These are phyloP conservation scores for Melieria picta DNA, from an alignment of 2,888 invertebrate genomes.

Conservation along the genomic window DNA sequence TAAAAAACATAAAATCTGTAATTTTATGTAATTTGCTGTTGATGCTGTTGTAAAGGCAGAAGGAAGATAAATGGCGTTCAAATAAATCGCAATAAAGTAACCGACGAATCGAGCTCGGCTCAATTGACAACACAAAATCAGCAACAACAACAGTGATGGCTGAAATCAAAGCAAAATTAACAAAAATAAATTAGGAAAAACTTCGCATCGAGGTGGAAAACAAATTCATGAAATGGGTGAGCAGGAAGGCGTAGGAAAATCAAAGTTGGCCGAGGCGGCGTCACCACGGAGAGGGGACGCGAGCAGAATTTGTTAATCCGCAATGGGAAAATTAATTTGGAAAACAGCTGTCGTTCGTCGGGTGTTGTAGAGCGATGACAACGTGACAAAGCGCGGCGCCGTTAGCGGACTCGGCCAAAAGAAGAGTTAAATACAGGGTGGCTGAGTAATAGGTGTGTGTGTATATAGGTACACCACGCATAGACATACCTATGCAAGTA, in stretches of 20 bases:
- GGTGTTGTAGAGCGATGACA: too few species aligned
- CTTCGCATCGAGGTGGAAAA: slow-evolving; percentile 25
- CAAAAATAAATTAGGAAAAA: background rate
- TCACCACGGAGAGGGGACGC: slow-evolving; percentile 28
- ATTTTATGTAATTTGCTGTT: too few species aligned
- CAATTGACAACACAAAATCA: background rate
- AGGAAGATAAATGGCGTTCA: too few species aligned
- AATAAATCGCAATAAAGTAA: too few species aligned
- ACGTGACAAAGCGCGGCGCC: background rate
- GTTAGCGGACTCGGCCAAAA: slow-evolving; percentile 9
- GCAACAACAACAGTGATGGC: background rate
- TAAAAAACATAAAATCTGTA: too few species aligned
- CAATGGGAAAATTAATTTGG: slow-evolving; percentile 61
- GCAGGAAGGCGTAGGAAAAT: slow-evolving; percentile 17
- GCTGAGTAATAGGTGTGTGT: background rate
- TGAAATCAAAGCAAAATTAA: slow-evolving; percentile 9
- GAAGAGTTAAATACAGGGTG: slow-evolving; percentile 1
- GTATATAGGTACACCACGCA: background rate
- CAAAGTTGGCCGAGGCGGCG: slow-evolving; percentile 34
- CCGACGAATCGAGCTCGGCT: too few species aligned
- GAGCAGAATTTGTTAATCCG: slow-evolving; percentile 53
- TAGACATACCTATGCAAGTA: too few species aligned
- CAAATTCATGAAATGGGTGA: slow-evolving; percentile 21
- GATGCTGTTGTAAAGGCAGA: too few species aligned
- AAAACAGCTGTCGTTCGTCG: slow-evolving; percentile 54